A percentile compares a stretch with the other conserved stretches of the same genome.
phyloP scores from a whole-genome alignment of 1,140 invertebrate genomes.

The Panagrolaimus sp. region DNA sequence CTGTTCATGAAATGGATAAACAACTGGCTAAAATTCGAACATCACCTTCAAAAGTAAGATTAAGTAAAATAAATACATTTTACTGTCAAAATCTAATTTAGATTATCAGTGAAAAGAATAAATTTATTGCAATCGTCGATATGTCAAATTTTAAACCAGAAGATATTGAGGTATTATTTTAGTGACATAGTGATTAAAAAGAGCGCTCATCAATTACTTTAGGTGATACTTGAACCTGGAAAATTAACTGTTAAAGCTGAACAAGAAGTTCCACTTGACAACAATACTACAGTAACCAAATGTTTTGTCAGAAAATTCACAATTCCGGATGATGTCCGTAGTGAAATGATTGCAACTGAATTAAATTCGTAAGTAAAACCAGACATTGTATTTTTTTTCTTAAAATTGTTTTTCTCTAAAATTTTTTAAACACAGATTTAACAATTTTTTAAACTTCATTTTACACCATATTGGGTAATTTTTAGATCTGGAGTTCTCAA shows the following conservation, averaged over 20 bases:
- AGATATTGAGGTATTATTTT: constrained; percentile 25
- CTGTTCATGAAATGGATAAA: constrained; percentile 21
- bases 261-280: constrained; percentile 22
- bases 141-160: constrained; percentile 28
- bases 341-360: constrained; percentile 25
- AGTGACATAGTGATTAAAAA: neutral
- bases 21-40: constrained; percentile 19
- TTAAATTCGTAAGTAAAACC: constrained; percentile 18
- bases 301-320: constrained; percentile 22
- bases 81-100: constrained; percentile 19
- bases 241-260: constrained; percentile 20
- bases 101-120: constrained; percentile 24
- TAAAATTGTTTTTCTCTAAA: constrained; percentile 13
- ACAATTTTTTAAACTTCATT: too few relatives aligned
- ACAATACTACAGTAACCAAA: constrained; percentile 20
- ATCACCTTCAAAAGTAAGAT: constrained; percentile 21
- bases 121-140: constrained; percentile 23
- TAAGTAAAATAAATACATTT: too few relatives aligned
- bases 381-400: neutral
- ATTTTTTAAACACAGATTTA: too few relatives aligned
- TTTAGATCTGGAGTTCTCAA: constrained; percentile 25
- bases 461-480: neutral
- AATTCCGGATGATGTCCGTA: constrained; percentile 25
- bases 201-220: constrained; percentile 3
- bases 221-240: constrained; percentile 20